A percentile compares a stretch with the other conserved stretches of the same genome.
phyloP scores from a whole-genome alignment of 1,140 invertebrate genomes.

The Cotesia chilonis region DNA sequence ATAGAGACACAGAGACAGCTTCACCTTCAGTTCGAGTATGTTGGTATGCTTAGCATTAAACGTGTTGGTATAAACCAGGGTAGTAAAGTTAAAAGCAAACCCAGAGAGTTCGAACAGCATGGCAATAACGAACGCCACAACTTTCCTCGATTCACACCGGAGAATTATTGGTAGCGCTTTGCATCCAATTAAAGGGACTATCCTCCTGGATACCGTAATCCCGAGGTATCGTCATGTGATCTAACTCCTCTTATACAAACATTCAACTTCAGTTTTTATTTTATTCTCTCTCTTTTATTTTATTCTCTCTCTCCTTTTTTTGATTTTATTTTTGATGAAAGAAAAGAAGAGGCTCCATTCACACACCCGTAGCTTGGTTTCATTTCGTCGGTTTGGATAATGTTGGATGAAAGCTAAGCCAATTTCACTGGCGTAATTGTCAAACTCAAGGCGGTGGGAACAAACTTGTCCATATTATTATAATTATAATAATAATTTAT shows the following conservation, averaged over 20 bases:
- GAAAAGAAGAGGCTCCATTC: no score
- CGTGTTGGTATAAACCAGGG: conserved; percentile 12
- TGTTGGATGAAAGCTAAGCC: no score
- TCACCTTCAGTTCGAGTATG: conserved; percentile 25
- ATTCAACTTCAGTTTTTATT: conserved; percentile 16
- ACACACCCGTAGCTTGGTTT: no score
- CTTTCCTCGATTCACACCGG: conserved; percentile 35
- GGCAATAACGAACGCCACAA: conserved; percentile 32
- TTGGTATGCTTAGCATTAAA: conserved; percentile 33
- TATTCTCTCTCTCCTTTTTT: no score
- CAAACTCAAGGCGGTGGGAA: conserved; percentile 4
- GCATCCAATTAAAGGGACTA: conserved; percentile 41
- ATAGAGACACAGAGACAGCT: conserved; percentile 17
- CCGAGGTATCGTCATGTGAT: conserved; percentile 13
- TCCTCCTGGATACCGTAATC: conserved; percentile 34
- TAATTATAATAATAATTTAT: not conserved
- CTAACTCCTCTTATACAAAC: not conserved
- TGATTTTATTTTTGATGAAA: no score
- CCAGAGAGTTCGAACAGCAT: conserved; percentile 18
- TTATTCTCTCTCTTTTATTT: not conserved
- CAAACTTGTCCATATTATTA: not conserved
- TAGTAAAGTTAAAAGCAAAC: conserved; percentile 22
- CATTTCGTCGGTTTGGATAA: no score
- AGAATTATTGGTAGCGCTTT: conserved; percentile 40
- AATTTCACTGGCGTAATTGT: not conserved